Percentiles rank a stretch among this genome's conserved stretches.
phyloP scores from a whole-genome alignment of 2,113 vertebrate genomes.

The Cichladusa arquata region DNA sequence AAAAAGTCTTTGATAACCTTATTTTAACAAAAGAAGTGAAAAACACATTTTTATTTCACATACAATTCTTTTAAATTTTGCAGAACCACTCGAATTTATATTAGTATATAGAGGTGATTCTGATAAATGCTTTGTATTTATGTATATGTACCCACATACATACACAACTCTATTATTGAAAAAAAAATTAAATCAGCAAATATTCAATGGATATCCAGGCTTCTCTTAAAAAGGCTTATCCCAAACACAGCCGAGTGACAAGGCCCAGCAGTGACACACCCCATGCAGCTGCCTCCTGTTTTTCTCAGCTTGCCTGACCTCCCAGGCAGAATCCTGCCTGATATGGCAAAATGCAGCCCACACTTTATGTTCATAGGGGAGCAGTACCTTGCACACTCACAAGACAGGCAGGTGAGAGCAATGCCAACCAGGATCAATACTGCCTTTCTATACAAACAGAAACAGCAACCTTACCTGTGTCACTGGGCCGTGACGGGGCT shows the following conservation, averaged over 20 bases:
- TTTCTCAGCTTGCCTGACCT: conserved; percentile 3
- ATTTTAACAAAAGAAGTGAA: neutral
- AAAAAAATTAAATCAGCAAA: neutral
- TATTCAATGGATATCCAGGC: neutral
- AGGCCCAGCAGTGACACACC: neutral
- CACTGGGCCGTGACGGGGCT: neutral
- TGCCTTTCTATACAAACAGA: neutral
- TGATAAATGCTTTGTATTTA: neutral
- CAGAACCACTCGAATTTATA: neutral
- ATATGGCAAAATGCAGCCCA: neutral
- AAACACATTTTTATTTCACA: neutral
- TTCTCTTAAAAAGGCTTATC: neutral
- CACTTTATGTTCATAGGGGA: neutral
- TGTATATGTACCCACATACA: neutral
- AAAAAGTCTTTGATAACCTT: neutral
- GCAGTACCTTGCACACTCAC: neutral
- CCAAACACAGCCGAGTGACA: neutral
- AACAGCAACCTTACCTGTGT: neutral
- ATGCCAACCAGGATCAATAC: neutral
- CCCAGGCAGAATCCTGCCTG: neutral
- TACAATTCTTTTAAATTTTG: neutral
- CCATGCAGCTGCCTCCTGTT: neutral
- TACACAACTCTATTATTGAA: neutral
- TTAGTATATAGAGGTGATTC: neutral
- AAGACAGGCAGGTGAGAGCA: neutral